Percentiles rank a stretch among this genome's conserved stretches.
Evolutionary conservation across 2,888 invertebrate species (phyloP).

Genomic region (Pemphredon lugubris): DNA sequence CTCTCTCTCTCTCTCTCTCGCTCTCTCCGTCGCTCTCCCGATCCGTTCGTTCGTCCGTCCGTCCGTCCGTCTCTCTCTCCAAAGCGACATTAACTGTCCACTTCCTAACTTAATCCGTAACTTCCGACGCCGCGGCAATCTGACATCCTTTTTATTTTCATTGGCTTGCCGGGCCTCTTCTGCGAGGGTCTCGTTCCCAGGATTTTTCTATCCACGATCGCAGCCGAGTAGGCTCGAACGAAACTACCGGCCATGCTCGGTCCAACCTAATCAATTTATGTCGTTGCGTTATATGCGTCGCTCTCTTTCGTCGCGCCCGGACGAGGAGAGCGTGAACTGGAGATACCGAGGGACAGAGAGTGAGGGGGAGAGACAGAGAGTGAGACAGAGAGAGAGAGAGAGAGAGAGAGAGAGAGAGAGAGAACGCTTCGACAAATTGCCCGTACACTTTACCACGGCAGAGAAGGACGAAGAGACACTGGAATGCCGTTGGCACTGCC

Average conservation of each 20-base stretch:
- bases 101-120: constrained; percentile 81
- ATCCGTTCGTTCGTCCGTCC: constrained; percentile 29
- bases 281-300: constrained; percentile 65
- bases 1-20: constrained; percentile 25
- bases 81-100: constrained; percentile 79
- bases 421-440: constrained; percentile 57
- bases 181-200: constrained; percentile 79
- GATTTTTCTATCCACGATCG: constrained; percentile 79
- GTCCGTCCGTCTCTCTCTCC: constrained; percentile 64
- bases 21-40: constrained; percentile 32
- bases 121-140: constrained; percentile 81
- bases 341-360: constrained; percentile 31
- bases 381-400: constrained; percentile 40
- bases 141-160: constrained; percentile 81
- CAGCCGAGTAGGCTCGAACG: constrained; percentile 62
- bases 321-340: constrained; percentile 16
- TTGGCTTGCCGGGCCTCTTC: constrained; percentile 76
- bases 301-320: constrained; percentile 42
- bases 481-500: constrained; percentile 74
- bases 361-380: constrained; percentile 30
- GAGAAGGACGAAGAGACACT: constrained; percentile 37
- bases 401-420: constrained; percentile 36
- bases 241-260: constrained; percentile 70
- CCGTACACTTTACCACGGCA: constrained; percentile 41
- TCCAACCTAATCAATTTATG: constrained; percentile 80